Evolutionary conservation across 2,113 vertebrate genomes (phyloP).

Genomic region (Thermophis baileyi): DNA sequence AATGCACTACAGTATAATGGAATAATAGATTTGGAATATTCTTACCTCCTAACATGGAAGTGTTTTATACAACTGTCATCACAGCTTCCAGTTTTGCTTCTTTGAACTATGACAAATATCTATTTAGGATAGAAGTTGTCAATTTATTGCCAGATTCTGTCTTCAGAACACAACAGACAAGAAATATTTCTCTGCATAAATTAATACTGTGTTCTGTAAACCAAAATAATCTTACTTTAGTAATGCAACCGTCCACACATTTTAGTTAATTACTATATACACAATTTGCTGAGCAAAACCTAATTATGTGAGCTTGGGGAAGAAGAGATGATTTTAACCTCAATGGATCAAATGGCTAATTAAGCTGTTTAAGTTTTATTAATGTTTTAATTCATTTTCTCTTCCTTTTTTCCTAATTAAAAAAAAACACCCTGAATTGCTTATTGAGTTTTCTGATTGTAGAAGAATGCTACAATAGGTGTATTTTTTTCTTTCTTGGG

Average conservation of each 20-base stretch:
- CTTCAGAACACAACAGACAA: not conserved
- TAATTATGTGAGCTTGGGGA: constrained; percentile 23
- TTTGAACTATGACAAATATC: not conserved
- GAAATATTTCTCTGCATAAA: not conserved
- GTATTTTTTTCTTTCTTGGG: not conserved
- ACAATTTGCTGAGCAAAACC: constrained; percentile 21
- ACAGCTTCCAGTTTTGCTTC: not conserved
- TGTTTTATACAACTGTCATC: not conserved
- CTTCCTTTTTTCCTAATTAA: not conserved
- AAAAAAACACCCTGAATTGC: not conserved
- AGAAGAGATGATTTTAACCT: constrained; percentile 13
- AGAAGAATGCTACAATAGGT: not conserved
- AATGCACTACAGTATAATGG: not conserved
- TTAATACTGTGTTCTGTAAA: not conserved
- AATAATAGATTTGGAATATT: not conserved
- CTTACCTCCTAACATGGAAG: not conserved
- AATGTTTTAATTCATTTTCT: not conserved
- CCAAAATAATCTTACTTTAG: not conserved
- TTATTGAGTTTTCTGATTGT: not conserved
- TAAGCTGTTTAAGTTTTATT: constrained; percentile 35
- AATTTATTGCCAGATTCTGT: not conserved
- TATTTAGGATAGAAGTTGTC: not conserved
- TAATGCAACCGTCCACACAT: constrained; percentile 14
- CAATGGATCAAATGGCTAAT: constrained; percentile 18
- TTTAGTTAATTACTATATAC: constrained; percentile 23